Base-by-base conservation (phyloP, 2,113 vertebrate genomes). In the Castor canadensis region DNA sequence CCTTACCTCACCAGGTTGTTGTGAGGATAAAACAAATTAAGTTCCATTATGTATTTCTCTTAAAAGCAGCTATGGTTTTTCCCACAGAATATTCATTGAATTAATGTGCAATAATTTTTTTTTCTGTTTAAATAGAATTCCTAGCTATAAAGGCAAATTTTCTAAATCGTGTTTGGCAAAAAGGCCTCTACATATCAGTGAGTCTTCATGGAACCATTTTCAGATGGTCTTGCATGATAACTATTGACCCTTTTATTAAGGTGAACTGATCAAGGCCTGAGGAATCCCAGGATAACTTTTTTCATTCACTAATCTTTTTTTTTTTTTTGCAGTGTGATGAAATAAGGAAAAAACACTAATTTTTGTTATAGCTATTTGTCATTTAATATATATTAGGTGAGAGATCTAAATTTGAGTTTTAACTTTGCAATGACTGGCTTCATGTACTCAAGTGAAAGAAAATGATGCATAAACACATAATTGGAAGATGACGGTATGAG, bases 401-500 rank as follows among this genome's bases (percentile, higher is more conserved):
- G 76, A 54, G 35, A 72, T 54, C 20, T 77, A 24, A n/a, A 77
- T 92, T 94, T 93, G 58, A 87, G 40, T 72, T 75, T 94, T 60
- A 54, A 43, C 40, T 92, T 77, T 54, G 26, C 12, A 40, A 0
- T 58, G 38, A 60, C 58, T 87, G 45, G 20, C 71, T 67, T 84
- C 69, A 6, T 54, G 43, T 30, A 17, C 84, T 40, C 40, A 49
- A 58, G 47, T 38, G 24, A 64, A 75, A 75, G 45, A 79, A 56
- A 71, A 82, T 66, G 40, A 54, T 54, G 16, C 56, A 2, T 71
- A 54, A 75, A 17, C 5, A 81, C 40, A 10, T 24, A 56, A 89
- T 28, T 86, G 40, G 85, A 64, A 64, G 49, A 52, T 5, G 49
- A 40, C 13, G 19, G 10, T 58, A 79, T 84, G 16, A 67, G 66